Evolutionary conservation across 2,113 vertebrate species (phyloP), one percentile per base, ranked within the genome.

Genomic region (Cettia cetti): DNA sequence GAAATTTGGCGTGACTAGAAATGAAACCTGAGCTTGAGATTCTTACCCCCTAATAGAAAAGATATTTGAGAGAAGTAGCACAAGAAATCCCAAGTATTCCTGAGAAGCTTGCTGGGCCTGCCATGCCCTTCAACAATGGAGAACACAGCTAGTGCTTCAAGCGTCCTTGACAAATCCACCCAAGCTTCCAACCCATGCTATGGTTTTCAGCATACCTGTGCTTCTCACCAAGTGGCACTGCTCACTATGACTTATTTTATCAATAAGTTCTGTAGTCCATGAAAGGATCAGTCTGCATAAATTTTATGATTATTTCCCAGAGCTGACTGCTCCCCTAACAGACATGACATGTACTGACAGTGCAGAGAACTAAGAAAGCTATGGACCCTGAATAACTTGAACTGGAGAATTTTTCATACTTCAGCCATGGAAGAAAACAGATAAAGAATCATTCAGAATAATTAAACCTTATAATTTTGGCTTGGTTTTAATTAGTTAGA

Each of bases 401-500:
- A 86, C 30, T 49, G 23, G n/a, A 76, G 30, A 85, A 50, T 52
- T 88, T 87, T 85, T 91, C 42, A 69, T 50, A 31, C 10, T 77
- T 79, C 39, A 82, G 22, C 33, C 13, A 52, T 64, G 31, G 33
- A 87, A 69, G 6, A 78, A 88, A 90, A 56, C 24, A 75, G 47
- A 81, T 26, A 44, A 83, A 94, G 52, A 49, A 40, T 63, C 0
- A 65, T 71, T 85, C 16, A 72, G 76, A 87, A 80, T 74, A 94
- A 82, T 80, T 82, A 90, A 88, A 49, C 63, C 45, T 82, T 61
- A 31, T 83, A 54, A 88, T 80, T 91, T 87, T 76, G 13, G 24
- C 35, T 77, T 91, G 9, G 6, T 39, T 89, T 91, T 88, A 90
- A 81, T 89, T 93, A 91, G 91, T 72, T 84, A 84, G 76, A 89